Evolutionary conservation across 1,140 invertebrate species (phyloP).

Genomic region (Cydia pomonella): DNA sequence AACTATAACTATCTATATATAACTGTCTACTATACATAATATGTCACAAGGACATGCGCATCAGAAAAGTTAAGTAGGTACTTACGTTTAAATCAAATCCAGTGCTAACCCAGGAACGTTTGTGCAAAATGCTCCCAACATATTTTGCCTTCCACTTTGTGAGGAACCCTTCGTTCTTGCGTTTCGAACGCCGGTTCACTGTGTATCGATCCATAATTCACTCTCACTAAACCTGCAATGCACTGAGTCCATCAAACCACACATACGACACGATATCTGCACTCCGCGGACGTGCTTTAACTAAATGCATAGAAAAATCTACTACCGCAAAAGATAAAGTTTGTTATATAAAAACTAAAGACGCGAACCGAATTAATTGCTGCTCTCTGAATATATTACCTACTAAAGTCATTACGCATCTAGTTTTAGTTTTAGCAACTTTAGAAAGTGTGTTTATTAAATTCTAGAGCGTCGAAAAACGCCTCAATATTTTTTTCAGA

Average conservation of each 20-base stretch:
- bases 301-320: conserved; percentile 64
- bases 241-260: conserved; percentile 43
- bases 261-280: conserved; percentile 56
- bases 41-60: no score
- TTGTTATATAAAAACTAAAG: conserved; percentile 69
- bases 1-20: no score
- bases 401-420: conserved; percentile 37
- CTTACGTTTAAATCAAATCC: conserved; percentile 74
- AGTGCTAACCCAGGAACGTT: conserved; percentile 62
- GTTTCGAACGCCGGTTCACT: conserved; percentile 67
- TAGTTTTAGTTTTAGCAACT: conserved; percentile 27
- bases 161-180: conserved; percentile 64
- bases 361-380: conserved; percentile 64
- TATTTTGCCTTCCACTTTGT: conserved; percentile 68
- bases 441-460: conserved; percentile 29
- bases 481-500: conserved; percentile 7
- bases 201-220: conserved; percentile 67
- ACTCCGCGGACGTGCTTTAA: conserved; percentile 56
- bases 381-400: conserved; percentile 50
- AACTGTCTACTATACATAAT: no score
- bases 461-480: conserved; percentile 14
- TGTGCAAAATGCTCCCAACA: conserved; percentile 54
- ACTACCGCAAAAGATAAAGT: conserved; percentile 53
- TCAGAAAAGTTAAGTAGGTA: conserved; percentile 34
- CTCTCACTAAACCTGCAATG: conserved; percentile 48